A percentile compares a stretch with the other conserved stretches of the same genome.
Conservation (phyloP, 2,113 vertebrate species). For the Oryzias woworae region DNA sequence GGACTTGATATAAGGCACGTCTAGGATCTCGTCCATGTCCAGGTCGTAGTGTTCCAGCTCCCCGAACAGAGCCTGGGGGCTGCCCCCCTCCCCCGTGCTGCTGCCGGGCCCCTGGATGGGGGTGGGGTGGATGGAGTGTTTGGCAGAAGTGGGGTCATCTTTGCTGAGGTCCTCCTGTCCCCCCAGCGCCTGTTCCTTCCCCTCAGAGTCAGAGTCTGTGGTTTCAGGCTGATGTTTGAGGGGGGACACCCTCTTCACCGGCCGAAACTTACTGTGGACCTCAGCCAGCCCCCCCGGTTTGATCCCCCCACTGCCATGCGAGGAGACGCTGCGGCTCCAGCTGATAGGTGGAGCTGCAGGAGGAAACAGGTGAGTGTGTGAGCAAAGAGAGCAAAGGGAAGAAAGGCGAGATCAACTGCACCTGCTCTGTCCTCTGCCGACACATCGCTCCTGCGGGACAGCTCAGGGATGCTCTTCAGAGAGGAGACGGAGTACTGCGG, state of each 20-base stretch:
- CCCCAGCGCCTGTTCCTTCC: constrained; percentile 77
- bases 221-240: constrained; percentile 95
- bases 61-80: constrained; percentile 76
- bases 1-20: constrained; percentile 97
- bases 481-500: constrained; percentile 91
- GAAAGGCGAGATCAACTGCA: constrained; percentile 30
- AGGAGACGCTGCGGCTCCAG: constrained; percentile 88
- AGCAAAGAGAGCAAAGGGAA: neutral
- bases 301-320: constrained; percentile 81
- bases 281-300: constrained; percentile 92
- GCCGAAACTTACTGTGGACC: constrained; percentile 93
- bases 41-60: constrained; percentile 97
- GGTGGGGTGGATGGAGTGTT: constrained; percentile 54
- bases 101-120: constrained; percentile 53
- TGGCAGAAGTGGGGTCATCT: constrained; percentile 65
- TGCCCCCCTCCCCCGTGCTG: constrained; percentile 15
- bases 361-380: neutral
- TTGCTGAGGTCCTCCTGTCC: constrained; percentile 80
- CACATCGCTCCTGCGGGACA: constrained; percentile 90
- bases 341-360: constrained; percentile 84
- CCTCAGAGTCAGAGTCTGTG: constrained; percentile 82
- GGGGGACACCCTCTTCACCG: constrained; percentile 95
- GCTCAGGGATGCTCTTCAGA: constrained; percentile 93
- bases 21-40: constrained; percentile 99
- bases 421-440: constrained; percentile 91